Evolutionary conservation across 1,140 invertebrate species (phyloP), one percentile per base, ranked within the genome.

Genomic region (Orchestia grillus): DNA sequence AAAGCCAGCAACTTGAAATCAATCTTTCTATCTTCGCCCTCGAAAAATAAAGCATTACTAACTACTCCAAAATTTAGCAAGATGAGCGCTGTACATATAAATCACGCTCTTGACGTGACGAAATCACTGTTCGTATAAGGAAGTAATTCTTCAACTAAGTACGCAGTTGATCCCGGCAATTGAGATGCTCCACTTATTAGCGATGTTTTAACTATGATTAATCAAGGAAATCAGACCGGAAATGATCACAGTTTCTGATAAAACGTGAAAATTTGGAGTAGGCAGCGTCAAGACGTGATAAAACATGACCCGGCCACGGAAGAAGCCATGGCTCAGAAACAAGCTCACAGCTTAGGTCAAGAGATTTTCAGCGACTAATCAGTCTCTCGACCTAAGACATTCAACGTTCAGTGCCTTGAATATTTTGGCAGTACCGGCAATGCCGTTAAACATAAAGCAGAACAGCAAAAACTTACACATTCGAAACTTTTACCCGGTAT

Each of bases 1-100:
- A 96, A 94, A 96, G 96, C 95, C 95, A 53, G 0, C 40, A 95
- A 96, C n/a, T 95, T 41, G 40, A n/a, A 44, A 16, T 44, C 0
- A 47, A 47, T 95, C 15, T 41, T 95, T 28, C 6, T 57, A 23
- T 0, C 45, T 95, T 19, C 11, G 57, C 57, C 11, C 44, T 11
- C 11, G 57, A 47, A 88, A 28, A 42, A 91, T 40, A 28, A 91
- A 96, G 8, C 8, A 41, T 97, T 3, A 77, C 11, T 3, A 77
- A 36, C 1, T 77, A 77, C 62, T 77, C 36, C 6, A 36, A 77
- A 77, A 23, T 77, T 1, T 15, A 23, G 36, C 3, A 36, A 77
- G 36, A 77, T 77, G 1, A 77, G 62, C 28, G 3, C 11, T 77
- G 47, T 19, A 77, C 62, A 77, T 36, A 77, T 23, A 23, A 36